phyloP scores from a whole-genome alignment of 2,113 vertebrate genomes.

The Paramormyrops kingsleyae region DNA sequence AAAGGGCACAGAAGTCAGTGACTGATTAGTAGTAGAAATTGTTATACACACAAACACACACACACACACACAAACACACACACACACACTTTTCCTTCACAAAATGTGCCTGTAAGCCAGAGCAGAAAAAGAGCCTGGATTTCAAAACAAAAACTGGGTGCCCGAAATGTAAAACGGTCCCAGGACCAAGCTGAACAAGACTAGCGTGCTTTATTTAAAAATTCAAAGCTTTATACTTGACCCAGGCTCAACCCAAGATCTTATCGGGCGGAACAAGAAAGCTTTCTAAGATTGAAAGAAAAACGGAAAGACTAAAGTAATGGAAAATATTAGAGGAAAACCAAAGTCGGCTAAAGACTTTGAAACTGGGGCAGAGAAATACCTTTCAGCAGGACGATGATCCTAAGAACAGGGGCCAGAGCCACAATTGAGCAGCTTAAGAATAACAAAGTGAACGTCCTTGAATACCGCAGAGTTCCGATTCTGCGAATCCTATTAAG shows the following conservation, averaged over 20 bases:
- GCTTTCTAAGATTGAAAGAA: not conserved
- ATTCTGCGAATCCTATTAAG: not conserved
- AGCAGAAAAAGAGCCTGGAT: not conserved
- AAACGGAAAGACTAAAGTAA: not conserved
- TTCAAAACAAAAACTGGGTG: not conserved
- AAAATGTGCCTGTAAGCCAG: not conserved
- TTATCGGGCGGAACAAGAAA: not conserved
- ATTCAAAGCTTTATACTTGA: not conserved
- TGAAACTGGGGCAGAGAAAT: not conserved
- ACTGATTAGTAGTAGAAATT: no score
- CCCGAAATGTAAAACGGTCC: not conserved
- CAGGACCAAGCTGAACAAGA: not conserved
- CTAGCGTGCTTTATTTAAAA: not conserved
- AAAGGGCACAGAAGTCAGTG: no score
- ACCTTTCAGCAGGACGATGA: not conserved
- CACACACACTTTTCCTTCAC: not conserved
- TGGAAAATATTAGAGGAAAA: not conserved
- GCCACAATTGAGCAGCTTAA: not conserved
- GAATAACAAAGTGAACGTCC: conserved; percentile 3
- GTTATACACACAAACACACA: no score
- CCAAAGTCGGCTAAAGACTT: conserved; percentile 7
- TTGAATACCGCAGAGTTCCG: not conserved
- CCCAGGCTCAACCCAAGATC: not conserved
- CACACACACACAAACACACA: no score
- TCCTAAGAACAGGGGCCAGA: not conserved